Base-by-base conservation (phyloP, 1,140 invertebrate genomes). In the Neomicropteryx cornuta region DNA sequence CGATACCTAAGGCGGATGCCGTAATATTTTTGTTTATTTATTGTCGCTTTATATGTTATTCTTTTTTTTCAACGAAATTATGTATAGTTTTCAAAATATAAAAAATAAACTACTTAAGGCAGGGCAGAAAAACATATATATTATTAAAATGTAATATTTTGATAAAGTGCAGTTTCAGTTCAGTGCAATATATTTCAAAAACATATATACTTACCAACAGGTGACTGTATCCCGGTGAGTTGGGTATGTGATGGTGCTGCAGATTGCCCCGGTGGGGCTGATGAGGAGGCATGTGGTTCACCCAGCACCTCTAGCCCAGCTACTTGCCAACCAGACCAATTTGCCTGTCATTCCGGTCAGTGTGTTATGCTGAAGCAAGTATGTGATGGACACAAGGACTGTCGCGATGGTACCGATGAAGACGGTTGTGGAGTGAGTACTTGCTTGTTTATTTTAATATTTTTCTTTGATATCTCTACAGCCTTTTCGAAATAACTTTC, bases 231-330 rank as follows among this genome's bases (percentile, higher is more conserved):
- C 42, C 84, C 87, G 0, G 56, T 73, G 13, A 58, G 78, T 5
- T 92, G 87, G 87, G 74, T 80, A 34, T 94, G 90, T 62, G 87
- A 90, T 56, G 70, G 71, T 0, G 72, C 75, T 38, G 55, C 57
- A 5, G 85, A 88, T 50, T 88, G 85, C 50, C 52, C 64, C 2
- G 68, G 75, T 46, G 75, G 75, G 4, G 77, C 79, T 51, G 84
- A 87, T 56, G 84, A 87, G 55, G 70, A 71, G 3, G 65, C 62
- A 19, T 81, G 76, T 44, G 0, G 53, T 29, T 68, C 66, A 37
- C 56, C 65, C 6, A 67, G 71, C 31, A 74, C 75, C 49, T 70
- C 77, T 38, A 69, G 55, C 22, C 70, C 64, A 36, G 62, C 67
- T 39, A 78, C 79, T 27, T 71, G 72, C 2, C 78, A 81, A 73